Conservation (phyloP, 2,797 vertebrate genomes). For the Coregonus sp. region DNA sequence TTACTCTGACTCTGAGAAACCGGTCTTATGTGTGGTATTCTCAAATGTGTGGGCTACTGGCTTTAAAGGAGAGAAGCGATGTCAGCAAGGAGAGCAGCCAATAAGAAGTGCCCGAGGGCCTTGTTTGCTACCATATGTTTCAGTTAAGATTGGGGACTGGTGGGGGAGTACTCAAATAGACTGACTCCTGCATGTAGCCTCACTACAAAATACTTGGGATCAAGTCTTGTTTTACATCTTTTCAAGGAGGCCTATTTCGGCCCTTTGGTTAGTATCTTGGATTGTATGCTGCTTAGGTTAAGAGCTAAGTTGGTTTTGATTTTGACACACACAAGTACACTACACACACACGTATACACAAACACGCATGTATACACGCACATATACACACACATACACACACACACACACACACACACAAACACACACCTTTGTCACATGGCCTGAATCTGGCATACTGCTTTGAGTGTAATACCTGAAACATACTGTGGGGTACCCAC, state of each 20-base stretch:
- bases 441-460: background rate
- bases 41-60: slow-evolving; percentile 54
- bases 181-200: slow-evolving; percentile 32
- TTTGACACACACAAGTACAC: background rate
- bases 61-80: slow-evolving; percentile 58
- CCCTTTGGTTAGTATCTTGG: background rate
- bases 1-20: background rate
- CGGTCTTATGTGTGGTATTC: slow-evolving; percentile 40
- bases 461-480: background rate
- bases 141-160: slow-evolving; percentile 56
- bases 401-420: background rate
- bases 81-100: slow-evolving; percentile 61
- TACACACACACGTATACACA: no score
- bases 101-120: slow-evolving; percentile 62
- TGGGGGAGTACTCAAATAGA: slow-evolving; percentile 44
- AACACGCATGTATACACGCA: background rate
- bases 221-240: background rate
- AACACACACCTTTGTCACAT: background rate
- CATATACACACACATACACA: background rate
- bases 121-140: slow-evolving; percentile 70
- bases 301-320: background rate
- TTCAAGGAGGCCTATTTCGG: background rate
- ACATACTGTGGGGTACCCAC: background rate
- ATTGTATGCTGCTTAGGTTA: background rate
- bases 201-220: slow-evolving; percentile 32